A percentile compares a stretch with the other conserved stretches of the same genome.
Evolutionary conservation across 2,888 invertebrate species (phyloP).

Genomic region (Xanthostigma xanthostigma): DNA sequence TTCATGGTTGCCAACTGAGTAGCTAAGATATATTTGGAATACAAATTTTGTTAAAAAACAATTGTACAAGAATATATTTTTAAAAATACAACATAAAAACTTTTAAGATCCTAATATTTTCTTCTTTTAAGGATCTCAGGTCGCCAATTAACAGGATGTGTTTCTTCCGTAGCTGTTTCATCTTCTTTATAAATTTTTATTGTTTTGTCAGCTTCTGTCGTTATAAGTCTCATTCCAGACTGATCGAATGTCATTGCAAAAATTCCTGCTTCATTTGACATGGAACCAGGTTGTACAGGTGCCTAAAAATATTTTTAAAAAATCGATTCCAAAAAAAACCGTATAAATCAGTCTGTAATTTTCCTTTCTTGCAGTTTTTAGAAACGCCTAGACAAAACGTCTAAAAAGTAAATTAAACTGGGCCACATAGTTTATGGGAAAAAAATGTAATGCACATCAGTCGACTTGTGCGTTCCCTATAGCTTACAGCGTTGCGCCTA

Average conservation of each 20-base stretch:
- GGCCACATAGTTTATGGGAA: no score
- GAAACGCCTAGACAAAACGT: no score
- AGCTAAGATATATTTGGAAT: no score
- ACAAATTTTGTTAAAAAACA: no score
- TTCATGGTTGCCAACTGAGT: no score
- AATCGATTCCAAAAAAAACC: no score
- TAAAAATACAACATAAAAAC: not conserved
- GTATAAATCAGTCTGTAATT: no score
- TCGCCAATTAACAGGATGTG: conserved; percentile 94
- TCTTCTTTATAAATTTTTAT: conserved; percentile 98
- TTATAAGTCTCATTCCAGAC: conserved; percentile 87
- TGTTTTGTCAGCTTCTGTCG: conserved; percentile 97
- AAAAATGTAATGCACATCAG: not conserved
- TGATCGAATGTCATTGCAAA: conserved; percentile 92
- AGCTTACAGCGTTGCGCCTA: no score
- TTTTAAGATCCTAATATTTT: conserved; percentile 49
- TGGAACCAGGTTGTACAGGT: conserved; percentile 94
- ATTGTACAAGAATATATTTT: not conserved
- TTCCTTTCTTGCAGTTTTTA: no score
- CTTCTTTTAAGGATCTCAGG: conserved; percentile 90
- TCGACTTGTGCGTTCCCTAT: no score
- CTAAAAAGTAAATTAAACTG: no score
- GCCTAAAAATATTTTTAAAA: conserved; percentile 38
- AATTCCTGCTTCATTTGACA: conserved; percentile 97
- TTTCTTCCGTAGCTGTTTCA: conserved; percentile 87